Percentiles rank a stretch among this genome's conserved stretches.
Conservation (phyloP, 2,797 vertebrate species). For the Bradypus variegatus region DNA sequence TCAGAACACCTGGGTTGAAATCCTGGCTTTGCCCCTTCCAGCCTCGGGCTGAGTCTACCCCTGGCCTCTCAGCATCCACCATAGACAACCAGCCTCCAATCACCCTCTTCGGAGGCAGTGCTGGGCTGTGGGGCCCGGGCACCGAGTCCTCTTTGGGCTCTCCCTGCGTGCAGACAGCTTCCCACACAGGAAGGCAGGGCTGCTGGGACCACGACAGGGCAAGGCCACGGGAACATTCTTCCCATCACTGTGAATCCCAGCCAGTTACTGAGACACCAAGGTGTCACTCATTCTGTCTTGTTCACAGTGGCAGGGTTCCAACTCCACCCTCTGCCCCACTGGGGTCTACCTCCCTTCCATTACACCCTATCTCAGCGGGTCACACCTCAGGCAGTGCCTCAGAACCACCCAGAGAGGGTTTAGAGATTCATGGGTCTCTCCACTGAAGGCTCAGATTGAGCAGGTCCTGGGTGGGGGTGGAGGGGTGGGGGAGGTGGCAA, state of each 20-base stretch:
- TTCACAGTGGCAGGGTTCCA: not conserved
- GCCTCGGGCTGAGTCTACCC: not conserved
- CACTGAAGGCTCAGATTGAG: not conserved
- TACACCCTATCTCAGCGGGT: not conserved
- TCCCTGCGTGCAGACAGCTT: not conserved
- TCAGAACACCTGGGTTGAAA: not conserved
- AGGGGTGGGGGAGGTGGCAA: not conserved
- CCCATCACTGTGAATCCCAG: not conserved
- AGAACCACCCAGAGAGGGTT: not conserved
- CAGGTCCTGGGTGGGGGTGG: not conserved
- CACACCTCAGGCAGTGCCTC: not conserved
- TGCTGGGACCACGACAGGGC: rapidly evolving
- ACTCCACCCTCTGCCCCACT: not conserved
- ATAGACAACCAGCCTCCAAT: not conserved
- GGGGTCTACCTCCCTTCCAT: too few species aligned
- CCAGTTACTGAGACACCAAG: not conserved
- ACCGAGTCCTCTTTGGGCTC: not conserved
- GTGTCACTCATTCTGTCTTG: not conserved
- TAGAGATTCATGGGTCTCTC: not conserved
- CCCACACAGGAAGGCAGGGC: not conserved
- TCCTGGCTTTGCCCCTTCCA: not conserved
- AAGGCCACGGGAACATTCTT: not conserved
- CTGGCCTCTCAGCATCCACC: not conserved
- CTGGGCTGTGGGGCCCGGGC: not conserved
- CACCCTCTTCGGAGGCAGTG: not conserved